A percentile compares a stretch with the other conserved stretches of the same genome.
Conservation (phyloP, 2,888 invertebrate species). For the Lepidonotus clava region DNA sequence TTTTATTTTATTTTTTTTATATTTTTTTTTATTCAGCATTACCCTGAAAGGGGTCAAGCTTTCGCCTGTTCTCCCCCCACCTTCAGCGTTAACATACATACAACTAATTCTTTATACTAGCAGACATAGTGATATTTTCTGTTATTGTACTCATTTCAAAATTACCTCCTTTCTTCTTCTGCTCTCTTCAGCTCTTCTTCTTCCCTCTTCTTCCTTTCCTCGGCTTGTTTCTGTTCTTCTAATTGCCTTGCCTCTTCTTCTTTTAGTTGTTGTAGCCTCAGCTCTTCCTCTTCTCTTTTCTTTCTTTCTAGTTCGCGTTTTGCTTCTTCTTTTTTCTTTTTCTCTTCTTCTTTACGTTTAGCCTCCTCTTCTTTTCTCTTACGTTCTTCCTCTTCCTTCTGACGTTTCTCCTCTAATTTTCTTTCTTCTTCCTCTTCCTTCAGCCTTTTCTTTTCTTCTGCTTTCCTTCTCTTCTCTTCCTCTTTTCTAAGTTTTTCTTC, state of each 20-base stretch:
- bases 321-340: not conserved
- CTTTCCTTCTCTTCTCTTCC: constrained; percentile 46
- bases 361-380: constrained; percentile 62
- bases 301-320: constrained; percentile 33
- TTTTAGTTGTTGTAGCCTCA: constrained; percentile 60
- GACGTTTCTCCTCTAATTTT: constrained; percentile 62
- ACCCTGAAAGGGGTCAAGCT: too few species aligned
- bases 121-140: too few species aligned
- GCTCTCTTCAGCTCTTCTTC: constrained; percentile 61
- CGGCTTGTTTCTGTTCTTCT: constrained; percentile 63
- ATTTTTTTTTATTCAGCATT: too few species aligned
- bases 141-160: not conserved
- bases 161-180: constrained; percentile 58
- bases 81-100: too few species aligned
- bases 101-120: too few species aligned
- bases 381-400: constrained; percentile 65
- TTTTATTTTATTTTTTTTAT: too few species aligned
- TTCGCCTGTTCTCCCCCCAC: too few species aligned
- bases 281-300: constrained; percentile 2
- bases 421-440: constrained; percentile 66
- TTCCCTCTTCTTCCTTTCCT: constrained; percentile 62
- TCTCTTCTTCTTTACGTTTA: not conserved
- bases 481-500: constrained; percentile 27
- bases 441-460: constrained; percentile 43
- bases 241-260: constrained; percentile 64